These are phyloP conservation scores for Asbolus verrucosus DNA, from an alignment of 1,140 invertebrate species.

Conservation along the genomic window DNA sequence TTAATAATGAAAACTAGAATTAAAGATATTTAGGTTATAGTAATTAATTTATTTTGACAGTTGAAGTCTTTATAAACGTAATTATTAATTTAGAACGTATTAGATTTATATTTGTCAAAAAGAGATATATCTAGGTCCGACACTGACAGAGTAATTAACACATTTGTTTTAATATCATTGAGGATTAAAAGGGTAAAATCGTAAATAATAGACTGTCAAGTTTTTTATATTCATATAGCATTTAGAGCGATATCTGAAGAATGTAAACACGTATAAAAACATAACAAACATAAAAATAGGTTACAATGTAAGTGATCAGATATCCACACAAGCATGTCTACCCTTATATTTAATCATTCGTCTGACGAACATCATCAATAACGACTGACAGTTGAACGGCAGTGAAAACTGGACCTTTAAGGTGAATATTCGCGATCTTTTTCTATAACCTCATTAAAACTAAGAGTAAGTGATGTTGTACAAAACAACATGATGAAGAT, in stretches of 20 bases:
- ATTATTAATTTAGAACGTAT: too few species aligned
- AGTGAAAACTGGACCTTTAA: constrained; percentile 44
- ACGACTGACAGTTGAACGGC: constrained; percentile 51
- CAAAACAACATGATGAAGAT: too few species aligned
- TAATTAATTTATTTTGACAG: too few species aligned
- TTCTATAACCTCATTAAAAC: constrained; percentile 23
- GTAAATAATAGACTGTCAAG: constrained; percentile 21
- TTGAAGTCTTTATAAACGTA: too few species aligned
- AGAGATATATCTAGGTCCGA: too few species aligned
- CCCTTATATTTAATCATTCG: constrained; percentile 54
- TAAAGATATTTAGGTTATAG: too few species aligned
- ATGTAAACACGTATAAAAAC: constrained; percentile 34
- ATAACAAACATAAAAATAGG: constrained; percentile 36
- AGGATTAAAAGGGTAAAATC: constrained; percentile 11
- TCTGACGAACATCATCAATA: constrained; percentile 54
- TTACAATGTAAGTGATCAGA: constrained; percentile 47
- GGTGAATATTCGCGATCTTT: constrained; percentile 26
- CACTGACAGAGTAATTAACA: background rate
- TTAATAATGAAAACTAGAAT: too few species aligned
- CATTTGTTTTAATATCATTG: background rate
- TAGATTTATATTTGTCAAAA: too few species aligned
- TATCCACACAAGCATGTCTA: constrained; percentile 50
- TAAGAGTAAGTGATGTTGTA: background rate
- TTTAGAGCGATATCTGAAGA: constrained; percentile 12
- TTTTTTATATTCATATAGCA: constrained; percentile 29